phyloP scores from a whole-genome alignment of 1,140 invertebrate genomes.

The Melipona quadrifasciata region DNA sequence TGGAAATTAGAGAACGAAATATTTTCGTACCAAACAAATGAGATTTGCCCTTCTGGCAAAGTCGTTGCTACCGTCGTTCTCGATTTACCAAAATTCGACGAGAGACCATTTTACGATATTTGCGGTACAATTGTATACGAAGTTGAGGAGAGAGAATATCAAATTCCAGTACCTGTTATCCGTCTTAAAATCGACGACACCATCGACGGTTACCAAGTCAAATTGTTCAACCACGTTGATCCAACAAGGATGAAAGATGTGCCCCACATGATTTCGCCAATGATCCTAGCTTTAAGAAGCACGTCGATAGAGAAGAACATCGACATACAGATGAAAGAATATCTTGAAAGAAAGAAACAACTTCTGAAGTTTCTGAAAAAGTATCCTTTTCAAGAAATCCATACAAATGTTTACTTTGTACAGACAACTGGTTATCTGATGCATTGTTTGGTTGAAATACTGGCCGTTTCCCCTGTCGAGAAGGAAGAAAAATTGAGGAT shows the following conservation, averaged over 20 bases:
- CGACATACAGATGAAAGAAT: constrained; percentile 37
- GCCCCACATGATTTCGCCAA: no score
- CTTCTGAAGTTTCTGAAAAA: constrained; percentile 37
- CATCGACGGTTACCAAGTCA: constrained; percentile 58
- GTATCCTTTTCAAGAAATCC: constrained; percentile 65
- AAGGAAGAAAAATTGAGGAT: constrained; percentile 59
- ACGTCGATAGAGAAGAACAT: constrained; percentile 67
- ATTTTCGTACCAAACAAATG: constrained; percentile 69
- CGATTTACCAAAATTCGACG: constrained; percentile 72
- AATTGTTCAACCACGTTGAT: constrained; percentile 56
- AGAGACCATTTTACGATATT: constrained; percentile 44
- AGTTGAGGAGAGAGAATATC: constrained; percentile 68
- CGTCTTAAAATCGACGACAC: constrained; percentile 58
- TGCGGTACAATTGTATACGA: constrained; percentile 72
- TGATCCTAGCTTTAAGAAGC: constrained; percentile 69
- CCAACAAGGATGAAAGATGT: not conserved
- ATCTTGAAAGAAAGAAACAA: not conserved
- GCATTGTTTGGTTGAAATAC: constrained; percentile 71
- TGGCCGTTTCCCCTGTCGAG: constrained; percentile 31
- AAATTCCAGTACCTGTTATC: constrained; percentile 65
- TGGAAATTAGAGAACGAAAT: constrained; percentile 54
- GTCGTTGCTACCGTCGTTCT: constrained; percentile 69
- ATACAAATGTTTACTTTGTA: constrained; percentile 56
- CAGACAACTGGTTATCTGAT: constrained; percentile 61
- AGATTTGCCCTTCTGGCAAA: constrained; percentile 58